Evolutionary conservation across 2,888 invertebrate species (phyloP).

Genomic region (Melipona bicolor): DNA sequence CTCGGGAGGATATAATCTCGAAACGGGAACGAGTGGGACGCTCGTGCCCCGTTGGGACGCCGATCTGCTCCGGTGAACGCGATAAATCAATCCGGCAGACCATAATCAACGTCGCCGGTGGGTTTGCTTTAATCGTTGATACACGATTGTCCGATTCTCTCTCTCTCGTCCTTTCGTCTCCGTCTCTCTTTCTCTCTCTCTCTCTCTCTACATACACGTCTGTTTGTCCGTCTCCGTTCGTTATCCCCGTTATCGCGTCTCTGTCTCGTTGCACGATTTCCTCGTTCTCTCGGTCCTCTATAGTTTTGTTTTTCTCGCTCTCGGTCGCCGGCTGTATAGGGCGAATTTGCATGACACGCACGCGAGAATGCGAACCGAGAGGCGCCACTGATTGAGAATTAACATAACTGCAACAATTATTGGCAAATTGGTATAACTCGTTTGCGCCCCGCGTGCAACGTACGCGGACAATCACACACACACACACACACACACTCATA

Average conservation of each 20-base stretch:
- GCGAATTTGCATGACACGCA: conserved; percentile 78
- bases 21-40: conserved; percentile 57
- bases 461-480: conserved; percentile 32
- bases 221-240: background rate
- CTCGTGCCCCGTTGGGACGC: conserved; percentile 25
- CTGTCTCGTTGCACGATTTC: background rate
- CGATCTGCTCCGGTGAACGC: conserved; percentile 52
- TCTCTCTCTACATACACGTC: background rate
- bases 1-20: conserved; percentile 26
- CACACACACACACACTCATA: no score
- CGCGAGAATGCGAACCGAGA: conserved; percentile 66
- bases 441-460: conserved; percentile 66
- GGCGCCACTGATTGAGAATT: conserved; percentile 79
- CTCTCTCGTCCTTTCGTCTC: conserved; percentile 18
- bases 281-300: conserved; percentile 23
- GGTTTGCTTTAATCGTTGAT: conserved; percentile 77
- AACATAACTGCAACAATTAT: conserved; percentile 82
- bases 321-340: conserved; percentile 14
- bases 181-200: background rate
- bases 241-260: conserved; percentile 3
- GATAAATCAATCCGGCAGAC: conserved; percentile 78
- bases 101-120: conserved; percentile 77
- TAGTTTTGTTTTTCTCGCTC: conserved; percentile 39
- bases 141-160: conserved; percentile 58
- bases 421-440: conserved; percentile 80